Evolutionary conservation across 2,113 vertebrate genomes (phyloP).

Genomic region (Alouatta palliata): DNA sequence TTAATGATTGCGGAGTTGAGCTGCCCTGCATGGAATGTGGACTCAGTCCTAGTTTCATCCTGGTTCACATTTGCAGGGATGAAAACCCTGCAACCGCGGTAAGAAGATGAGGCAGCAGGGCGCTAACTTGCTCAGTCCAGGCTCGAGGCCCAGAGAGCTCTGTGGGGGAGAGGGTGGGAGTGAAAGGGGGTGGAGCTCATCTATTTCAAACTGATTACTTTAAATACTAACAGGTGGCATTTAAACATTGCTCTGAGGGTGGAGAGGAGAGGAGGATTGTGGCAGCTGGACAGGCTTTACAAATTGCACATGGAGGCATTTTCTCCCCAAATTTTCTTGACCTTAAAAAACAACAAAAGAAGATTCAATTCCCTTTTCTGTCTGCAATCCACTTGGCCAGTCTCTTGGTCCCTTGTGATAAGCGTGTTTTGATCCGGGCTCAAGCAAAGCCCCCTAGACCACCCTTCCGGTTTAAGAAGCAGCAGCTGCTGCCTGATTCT

Average conservation of each 20-base stretch:
- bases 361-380: conserved; percentile 1
- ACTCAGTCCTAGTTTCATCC: background rate
- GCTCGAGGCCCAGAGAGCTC: background rate
- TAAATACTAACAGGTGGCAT: conserved; percentile 32
- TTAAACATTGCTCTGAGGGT: background rate
- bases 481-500: background rate
- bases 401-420: conserved; percentile 66
- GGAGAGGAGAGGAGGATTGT: background rate
- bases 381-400: conserved; percentile 62
- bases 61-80: background rate
- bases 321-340: conserved; percentile 58
- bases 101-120: background rate
- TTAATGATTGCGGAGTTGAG: background rate
- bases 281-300: background rate
- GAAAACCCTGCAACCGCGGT: background rate
- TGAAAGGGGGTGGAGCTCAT: background rate
- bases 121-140: background rate
- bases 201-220: conserved; percentile 25
- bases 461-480: conserved; percentile 54
- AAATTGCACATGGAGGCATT: background rate
- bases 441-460: conserved; percentile 53
- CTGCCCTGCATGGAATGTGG: background rate
- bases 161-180: rapidly evolving
- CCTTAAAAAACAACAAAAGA: background rate
- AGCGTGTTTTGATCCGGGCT: conserved; percentile 54